phyloP scores from a whole-genome alignment of 2,888 invertebrate genomes.

The Rhamnusium bicolor region DNA sequence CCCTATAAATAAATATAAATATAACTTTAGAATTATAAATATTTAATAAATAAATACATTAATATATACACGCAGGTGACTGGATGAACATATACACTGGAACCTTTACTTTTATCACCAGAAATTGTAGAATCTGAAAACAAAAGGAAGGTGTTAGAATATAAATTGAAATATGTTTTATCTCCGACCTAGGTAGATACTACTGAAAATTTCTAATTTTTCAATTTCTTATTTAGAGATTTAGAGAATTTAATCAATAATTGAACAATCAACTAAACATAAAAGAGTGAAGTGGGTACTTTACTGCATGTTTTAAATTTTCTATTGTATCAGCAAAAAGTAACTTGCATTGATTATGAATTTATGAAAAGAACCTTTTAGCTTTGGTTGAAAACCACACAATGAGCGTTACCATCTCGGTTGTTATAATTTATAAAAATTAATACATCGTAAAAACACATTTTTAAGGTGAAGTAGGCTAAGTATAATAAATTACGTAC shows the following conservation, averaged over 20 bases:
- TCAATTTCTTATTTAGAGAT: no score
- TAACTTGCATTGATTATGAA: background rate
- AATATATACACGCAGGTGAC: conserved; percentile 36
- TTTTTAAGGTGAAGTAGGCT: background rate
- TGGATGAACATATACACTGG: conserved; percentile 5
- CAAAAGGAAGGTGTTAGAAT: conserved; percentile 21
- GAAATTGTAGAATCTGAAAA: conserved; percentile 51
- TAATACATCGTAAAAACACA: background rate
- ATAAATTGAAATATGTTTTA: background rate
- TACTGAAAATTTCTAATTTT: no score
- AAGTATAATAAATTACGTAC: background rate
- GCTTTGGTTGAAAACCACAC: background rate
- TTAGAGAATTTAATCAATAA: background rate
- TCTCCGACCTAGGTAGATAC: no score
- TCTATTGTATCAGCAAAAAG: background rate
- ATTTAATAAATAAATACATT: conserved; percentile 37
- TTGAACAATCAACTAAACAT: background rate
- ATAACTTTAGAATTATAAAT: conserved; percentile 32
- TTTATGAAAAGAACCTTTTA: background rate
- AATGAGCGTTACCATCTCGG: background rate
- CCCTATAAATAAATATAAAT: conserved; percentile 35
- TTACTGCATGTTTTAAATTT: no score
- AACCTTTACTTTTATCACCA: conserved; percentile 31
- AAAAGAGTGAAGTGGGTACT: background rate
- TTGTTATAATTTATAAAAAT: background rate